These are phyloP conservation scores for Buphagus erythrorhynchus DNA, from an alignment of 2,797 vertebrate genomes.

Conservation along the genomic window DNA sequence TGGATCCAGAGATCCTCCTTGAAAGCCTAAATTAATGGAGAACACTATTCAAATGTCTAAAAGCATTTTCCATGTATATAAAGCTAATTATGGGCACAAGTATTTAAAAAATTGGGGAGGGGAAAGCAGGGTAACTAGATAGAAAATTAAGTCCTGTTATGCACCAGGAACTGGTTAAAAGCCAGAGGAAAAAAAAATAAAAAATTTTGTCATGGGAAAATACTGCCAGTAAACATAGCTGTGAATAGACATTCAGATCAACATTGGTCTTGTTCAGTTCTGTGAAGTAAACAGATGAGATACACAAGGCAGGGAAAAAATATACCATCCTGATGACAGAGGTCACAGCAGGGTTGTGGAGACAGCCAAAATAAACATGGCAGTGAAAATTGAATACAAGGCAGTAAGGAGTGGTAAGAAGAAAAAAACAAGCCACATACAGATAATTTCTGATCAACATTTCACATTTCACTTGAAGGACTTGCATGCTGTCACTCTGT, in stretches of 20 bases:
- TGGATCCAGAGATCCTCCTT: not conserved
- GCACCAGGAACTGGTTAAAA: not conserved
- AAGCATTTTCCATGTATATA: not conserved
- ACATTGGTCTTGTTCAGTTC: not conserved
- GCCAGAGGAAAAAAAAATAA: not conserved
- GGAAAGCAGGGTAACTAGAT: not conserved
- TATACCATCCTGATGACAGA: slow-evolving; percentile 4
- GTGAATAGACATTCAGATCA: slow-evolving; percentile 15
- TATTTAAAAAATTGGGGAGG: not conserved
- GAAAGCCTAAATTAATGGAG: not conserved
- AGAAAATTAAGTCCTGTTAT: not conserved
- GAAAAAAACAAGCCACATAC: not conserved
- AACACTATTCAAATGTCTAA: not conserved
- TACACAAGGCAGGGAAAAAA: not conserved
- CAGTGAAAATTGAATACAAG: not conserved
- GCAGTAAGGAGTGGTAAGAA: not conserved
- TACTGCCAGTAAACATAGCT: not conserved
- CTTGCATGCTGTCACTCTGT: not conserved
- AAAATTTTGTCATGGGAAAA: slow-evolving; percentile 18
- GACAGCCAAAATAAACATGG: slow-evolving; percentile 32
- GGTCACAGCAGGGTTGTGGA: not conserved
- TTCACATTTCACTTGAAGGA: not conserved
- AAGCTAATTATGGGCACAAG: not conserved
- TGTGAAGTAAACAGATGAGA: slow-evolving; percentile 22
- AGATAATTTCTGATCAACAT: not conserved